phyloP scores from a whole-genome alignment of 2,113 vertebrate genomes.

The Myiopsitta monachus region DNA sequence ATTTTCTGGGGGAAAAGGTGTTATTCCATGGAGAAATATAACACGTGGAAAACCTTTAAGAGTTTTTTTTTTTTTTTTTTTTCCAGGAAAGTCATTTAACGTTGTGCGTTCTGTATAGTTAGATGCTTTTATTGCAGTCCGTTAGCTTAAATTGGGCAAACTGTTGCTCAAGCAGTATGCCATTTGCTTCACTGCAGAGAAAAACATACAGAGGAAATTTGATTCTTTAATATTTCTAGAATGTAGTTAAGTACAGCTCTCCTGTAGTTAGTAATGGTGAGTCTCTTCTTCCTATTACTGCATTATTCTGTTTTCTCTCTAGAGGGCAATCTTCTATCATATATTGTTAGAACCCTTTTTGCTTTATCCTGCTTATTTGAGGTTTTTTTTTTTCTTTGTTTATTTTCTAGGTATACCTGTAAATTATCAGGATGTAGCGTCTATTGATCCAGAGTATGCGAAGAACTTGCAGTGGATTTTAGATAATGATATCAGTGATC shows the following conservation, averaged over 20 bases:
- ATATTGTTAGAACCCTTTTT: not conserved
- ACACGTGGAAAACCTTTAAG: not conserved
- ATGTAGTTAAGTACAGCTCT: not conserved
- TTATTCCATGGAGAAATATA: not conserved
- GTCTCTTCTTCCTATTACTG: constrained; percentile 21
- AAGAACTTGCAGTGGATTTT: constrained; percentile 99
- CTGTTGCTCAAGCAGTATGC: not conserved
- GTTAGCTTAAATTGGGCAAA: not conserved
- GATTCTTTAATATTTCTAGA: not conserved
- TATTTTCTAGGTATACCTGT: constrained; percentile 91
- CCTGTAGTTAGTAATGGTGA: not conserved
- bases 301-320: constrained; percentile 63
- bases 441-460: constrained; percentile 97
- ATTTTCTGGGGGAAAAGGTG: not conserved
- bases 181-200: not conserved
- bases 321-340: constrained; percentile 78
- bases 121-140: not conserved
- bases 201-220: not conserved
- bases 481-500: constrained; percentile 97
- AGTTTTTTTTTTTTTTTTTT: not conserved
- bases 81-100: not conserved
- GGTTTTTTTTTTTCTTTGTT: not conserved
- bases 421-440: constrained; percentile 98
- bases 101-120: not conserved
- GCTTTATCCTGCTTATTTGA: not conserved